Conservation (phyloP, 2,888 invertebrate species). For the Epiblema foenella region DNA sequence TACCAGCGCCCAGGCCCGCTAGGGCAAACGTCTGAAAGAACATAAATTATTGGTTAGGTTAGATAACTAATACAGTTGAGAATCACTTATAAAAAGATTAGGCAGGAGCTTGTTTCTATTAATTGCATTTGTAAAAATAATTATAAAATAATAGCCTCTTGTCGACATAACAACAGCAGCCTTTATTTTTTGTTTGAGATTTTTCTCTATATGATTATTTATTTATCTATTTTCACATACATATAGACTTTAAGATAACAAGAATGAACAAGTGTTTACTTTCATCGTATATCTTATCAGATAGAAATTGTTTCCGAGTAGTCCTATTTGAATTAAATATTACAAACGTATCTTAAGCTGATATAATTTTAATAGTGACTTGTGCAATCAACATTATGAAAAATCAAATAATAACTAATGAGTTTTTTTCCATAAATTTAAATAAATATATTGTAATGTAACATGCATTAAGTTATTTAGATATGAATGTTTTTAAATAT, state of each 20-base stretch:
- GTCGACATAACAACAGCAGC: not conserved
- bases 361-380: not conserved
- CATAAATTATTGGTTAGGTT: not conserved
- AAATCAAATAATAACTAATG: not conserved
- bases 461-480: not conserved
- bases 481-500: not conserved
- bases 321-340: constrained; percentile 5
- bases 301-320: not conserved
- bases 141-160: too few species aligned
- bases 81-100: not conserved
- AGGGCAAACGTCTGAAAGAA: constrained; percentile 91
- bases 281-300: constrained; percentile 18
- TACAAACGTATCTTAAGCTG: not conserved
- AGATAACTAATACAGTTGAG: not conserved
- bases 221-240: not conserved
- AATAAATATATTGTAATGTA: not conserved
- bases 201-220: not conserved
- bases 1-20: constrained; percentile 94
- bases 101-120: not conserved
- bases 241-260: not conserved
- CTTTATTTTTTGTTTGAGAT: not conserved
- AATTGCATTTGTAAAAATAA: too few species aligned
- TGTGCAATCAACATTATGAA: not conserved
- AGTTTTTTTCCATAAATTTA: not conserved
- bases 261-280: constrained; percentile 7